Conservation (phyloP, 2,113 vertebrate genomes). For the Columba janthina region DNA sequence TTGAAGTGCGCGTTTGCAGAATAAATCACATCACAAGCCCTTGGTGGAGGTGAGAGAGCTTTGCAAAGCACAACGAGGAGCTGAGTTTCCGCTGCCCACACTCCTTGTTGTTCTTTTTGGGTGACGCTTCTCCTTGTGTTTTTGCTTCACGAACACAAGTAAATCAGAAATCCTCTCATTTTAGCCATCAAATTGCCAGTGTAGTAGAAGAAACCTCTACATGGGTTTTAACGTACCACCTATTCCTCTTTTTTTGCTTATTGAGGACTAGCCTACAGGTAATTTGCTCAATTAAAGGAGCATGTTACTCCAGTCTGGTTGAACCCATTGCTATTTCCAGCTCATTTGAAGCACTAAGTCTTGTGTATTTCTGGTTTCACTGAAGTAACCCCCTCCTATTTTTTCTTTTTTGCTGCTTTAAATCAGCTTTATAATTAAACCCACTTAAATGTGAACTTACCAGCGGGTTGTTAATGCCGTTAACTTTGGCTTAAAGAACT, state of each 20-base stretch:
- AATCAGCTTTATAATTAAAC: conserved; percentile 22
- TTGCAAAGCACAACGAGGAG: background rate
- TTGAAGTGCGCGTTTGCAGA: background rate
- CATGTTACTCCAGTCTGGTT: background rate
- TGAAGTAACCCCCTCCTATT: background rate
- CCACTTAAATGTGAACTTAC: background rate
- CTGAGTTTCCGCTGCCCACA: background rate
- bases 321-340: background rate
- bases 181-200: background rate
- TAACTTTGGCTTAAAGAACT: background rate
- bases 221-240: background rate
- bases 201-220: background rate
- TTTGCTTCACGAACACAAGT: background rate
- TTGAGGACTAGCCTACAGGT: background rate
- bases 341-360: background rate
- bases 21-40: background rate
- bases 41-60: background rate
- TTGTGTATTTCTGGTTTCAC: background rate
- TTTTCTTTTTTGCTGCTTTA: background rate
- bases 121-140: background rate
- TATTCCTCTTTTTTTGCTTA: background rate
- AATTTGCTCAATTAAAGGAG: background rate
- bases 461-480: conserved; percentile 16
- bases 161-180: background rate
- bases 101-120: background rate